Evolutionary conservation across 2,113 vertebrate species (phyloP), one percentile per base, ranked within the genome.

Genomic region (Lycaon pictus): DNA sequence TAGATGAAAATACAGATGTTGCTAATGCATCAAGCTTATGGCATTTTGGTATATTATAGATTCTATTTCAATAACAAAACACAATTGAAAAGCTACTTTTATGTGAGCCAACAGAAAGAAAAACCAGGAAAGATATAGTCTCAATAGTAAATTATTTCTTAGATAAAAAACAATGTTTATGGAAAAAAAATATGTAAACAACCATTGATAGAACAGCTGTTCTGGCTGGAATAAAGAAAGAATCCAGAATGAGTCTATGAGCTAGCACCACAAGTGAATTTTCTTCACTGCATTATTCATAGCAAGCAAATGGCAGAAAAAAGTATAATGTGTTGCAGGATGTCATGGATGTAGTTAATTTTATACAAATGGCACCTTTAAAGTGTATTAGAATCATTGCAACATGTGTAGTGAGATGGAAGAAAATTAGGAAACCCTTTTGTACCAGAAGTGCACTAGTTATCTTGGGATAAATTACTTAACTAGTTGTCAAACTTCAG

Each of bases 1-100:
- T 87, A 76, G 29, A n/a, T 94, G 55, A 95, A 98, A 97, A 92
- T 85, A 92, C 97, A 96, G 97, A 95, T 92, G 87, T 65, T 92
- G 80, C 35, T 76, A 84, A 25, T 65, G 22, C 62, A 67, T 37
- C 5, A 23, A 32, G 35, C 71, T 81, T 71, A 48, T 2, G 32
- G 74, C 25, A 58, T 77, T 76, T n/a, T 89, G 48, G 12, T 93
- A 27, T 35, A 77, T 29, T 76, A 72, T 8, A 92, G 43, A 79
- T 84, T 94, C 55, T 53, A 71, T 90, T 86, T 88, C 63, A 90
- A 88, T 93, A 97, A 96, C 63, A 60, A 96, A 93, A 55, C 69
- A 53, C 35, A 82, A 82, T 1, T 67, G 84, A n/a, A 95, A 97
- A 90, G 10, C 58, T 81, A 56, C 60, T 90, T 79, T 79, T 58